Conservation (phyloP, 2,797 vertebrate species). For the Sibirionetta formosa region DNA sequence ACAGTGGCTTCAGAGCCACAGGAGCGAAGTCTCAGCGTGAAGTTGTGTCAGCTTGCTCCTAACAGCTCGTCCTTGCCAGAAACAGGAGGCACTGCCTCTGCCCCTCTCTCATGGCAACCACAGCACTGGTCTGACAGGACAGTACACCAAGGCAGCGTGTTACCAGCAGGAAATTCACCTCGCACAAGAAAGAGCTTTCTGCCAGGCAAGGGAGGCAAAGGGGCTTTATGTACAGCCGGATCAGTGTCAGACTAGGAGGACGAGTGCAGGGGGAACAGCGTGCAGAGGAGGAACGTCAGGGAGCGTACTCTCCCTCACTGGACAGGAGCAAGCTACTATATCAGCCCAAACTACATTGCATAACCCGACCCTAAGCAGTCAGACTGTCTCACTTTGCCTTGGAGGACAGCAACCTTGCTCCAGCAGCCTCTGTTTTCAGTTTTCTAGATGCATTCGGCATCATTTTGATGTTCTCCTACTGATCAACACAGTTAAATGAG, state of each 20-base stretch:
- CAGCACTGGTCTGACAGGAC: neutral
- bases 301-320: neutral
- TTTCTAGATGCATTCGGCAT: neutral
- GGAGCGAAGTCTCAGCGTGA: neutral
- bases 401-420: neutral
- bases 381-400: neutral
- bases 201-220: neutral
- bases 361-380: neutral
- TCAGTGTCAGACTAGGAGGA: neutral
- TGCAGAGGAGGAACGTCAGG: neutral
- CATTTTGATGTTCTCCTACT: neutral
- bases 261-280: neutral
- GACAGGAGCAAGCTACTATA: neutral
- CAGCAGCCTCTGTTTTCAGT: neutral
- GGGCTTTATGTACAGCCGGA: neutral
- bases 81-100: neutral
- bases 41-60: neutral
- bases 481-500: neutral
- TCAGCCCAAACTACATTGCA: neutral
- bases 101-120: neutral
- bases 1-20: rapidly evolving
- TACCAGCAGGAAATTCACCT: neutral
- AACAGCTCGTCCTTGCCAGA: neutral
- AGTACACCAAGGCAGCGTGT: neutral
- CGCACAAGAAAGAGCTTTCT: neutral